phyloP scores from a whole-genome alignment of 2,113 vertebrate species.

The Australoheros scitulus region DNA sequence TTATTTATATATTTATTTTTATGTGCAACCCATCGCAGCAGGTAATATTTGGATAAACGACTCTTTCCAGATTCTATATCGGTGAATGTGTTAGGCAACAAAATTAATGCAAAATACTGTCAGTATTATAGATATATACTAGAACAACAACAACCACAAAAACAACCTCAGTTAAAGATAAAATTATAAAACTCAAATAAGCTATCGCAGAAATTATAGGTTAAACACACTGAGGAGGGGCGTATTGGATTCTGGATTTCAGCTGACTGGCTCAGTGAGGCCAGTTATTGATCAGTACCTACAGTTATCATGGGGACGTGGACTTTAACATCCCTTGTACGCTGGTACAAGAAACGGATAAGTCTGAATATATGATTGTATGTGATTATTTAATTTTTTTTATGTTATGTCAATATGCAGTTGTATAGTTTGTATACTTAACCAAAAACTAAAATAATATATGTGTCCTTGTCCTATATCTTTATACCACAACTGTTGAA shows the following conservation, averaged over 20 bases:
- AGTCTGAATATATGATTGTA: not conserved
- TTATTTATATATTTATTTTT: not conserved
- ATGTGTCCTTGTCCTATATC: too few species aligned
- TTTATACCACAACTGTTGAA: too few species aligned
- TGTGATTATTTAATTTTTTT: not conserved
- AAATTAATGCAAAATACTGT: not conserved
- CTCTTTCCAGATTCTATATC: not conserved
- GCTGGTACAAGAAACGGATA: not conserved
- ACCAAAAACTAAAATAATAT: too few species aligned
- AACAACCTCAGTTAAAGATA: not conserved
- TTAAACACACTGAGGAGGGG: too few species aligned
- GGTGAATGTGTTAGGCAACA: not conserved
- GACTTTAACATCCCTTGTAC: too few species aligned
- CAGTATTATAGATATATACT: not conserved
- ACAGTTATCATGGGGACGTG: not conserved
- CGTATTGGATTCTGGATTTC: too few species aligned
- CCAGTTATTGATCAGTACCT: too few species aligned
- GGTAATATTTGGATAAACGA: not conserved
- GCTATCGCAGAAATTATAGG: not conserved
- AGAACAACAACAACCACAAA: too few species aligned
- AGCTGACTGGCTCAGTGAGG: too few species aligned
- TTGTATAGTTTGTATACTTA: not conserved
- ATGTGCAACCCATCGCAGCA: not conserved
- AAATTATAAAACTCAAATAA: not conserved
- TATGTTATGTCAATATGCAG: not conserved